Base-by-base conservation (phyloP, 37 sponge, comb jelly and placozoan genomes). In the Axinella damicornis region DNA sequence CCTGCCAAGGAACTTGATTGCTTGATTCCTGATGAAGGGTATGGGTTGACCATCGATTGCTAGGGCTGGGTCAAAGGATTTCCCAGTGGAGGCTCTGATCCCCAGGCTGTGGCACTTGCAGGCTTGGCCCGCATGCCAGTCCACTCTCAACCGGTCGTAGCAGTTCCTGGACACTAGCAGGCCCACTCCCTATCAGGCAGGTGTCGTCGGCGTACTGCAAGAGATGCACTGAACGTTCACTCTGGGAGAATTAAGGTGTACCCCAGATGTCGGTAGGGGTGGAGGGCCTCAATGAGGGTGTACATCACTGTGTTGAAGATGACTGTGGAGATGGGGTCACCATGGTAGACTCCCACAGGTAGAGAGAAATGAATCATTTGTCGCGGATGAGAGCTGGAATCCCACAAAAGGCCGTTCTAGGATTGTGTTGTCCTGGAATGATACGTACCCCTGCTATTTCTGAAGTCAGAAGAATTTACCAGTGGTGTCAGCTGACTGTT, bases 151-250 rank as follows among this genome's bases (percentile, higher is more conserved):
- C 53, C 18, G 27, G 2, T 20, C 25, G 20, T 0, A 81, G 70
- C 12, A 81, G 37, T 18, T 2, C 15, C 18, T 25, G 67, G 54
- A 68, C 65, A 32, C 53, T 52, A 56, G 80, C 41, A 9, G 80
- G 80, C 0, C 80, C 53, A 57, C 66, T 33, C 11, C 34, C 40
- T 12, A 77, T 62, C 41, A 77, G 64, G 63, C 62, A 79, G 25
- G 80, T 79, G 80, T 79, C 80, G 34, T 79, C 80, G 27, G 80
- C 80, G 39, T 79, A 79, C 32, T 79, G 80, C 6, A 79, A 68
- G 27, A 65, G 17, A 32, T 65, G 22, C 16, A 59, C 9, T 20
- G 32, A 18, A 18, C 22, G 70, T 18, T 40, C 15, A 28, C 64
- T 59, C 28, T 37, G 28, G 37, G 63, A 19, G 34, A 79, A n/a